Evolutionary conservation across 1,140 invertebrate genomes (phyloP).

Genomic region (Euura saliciscinereae): DNA sequence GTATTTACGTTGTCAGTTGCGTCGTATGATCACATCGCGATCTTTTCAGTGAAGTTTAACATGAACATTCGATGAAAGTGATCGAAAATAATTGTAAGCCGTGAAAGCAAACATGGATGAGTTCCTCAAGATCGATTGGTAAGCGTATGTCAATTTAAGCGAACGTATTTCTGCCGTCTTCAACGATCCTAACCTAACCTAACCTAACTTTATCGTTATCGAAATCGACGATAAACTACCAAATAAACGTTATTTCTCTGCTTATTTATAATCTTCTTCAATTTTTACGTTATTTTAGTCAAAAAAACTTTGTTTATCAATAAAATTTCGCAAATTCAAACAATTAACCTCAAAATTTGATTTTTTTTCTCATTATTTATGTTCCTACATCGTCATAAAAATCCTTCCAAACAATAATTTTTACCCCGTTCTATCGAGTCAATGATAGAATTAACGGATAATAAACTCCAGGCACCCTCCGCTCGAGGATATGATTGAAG

Average conservation of each 20-base stretch:
- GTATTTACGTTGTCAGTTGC: no score
- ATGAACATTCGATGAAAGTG: no score
- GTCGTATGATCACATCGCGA: no score
- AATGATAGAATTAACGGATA: background rate
- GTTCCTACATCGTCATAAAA: background rate
- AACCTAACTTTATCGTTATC: no score
- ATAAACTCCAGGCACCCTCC: slow-evolving; percentile 31
- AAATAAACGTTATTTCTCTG: background rate
- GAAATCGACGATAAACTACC: background rate
- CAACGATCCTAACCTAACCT: no score
- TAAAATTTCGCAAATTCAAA: background rate
- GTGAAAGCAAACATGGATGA: slow-evolving; percentile 29
- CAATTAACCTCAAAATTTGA: background rate
- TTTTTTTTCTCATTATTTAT: no score
- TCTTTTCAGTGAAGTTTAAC: no score
- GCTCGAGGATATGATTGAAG: slow-evolving; percentile 36
- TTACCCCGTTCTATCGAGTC: background rate
- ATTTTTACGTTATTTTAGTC: background rate
- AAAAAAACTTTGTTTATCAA: background rate
- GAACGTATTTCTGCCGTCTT: no score
- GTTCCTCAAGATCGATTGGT: slow-evolving; percentile 38
- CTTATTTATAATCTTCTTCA: background rate
- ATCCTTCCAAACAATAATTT: background rate
- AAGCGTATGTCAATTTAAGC: background rate
- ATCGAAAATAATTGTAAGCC: no score